Percentiles rank a stretch among this genome's conserved stretches.
Conservation (phyloP, 2,113 vertebrate genomes). For the Oreocharis arfaki region DNA sequence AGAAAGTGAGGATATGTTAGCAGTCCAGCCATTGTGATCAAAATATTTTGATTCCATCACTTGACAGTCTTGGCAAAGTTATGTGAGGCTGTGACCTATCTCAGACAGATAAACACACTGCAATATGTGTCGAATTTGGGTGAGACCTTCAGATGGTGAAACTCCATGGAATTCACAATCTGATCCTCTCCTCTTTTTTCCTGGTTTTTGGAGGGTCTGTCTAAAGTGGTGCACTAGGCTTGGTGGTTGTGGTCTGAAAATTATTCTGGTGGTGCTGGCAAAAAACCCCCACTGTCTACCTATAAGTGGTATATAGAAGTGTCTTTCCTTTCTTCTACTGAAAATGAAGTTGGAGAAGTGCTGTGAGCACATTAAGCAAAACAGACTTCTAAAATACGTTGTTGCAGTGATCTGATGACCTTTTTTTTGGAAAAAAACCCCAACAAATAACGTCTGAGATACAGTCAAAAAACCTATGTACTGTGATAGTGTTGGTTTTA, state of each 20-base stretch:
- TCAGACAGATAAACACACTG: not conserved
- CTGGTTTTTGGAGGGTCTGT: not conserved
- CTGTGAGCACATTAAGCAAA: not conserved
- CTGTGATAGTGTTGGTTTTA: not conserved
- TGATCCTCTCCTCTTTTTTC: not conserved
- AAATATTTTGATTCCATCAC: conserved; percentile 16
- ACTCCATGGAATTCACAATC: not conserved
- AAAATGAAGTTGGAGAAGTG: not conserved
- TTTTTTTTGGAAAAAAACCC: not conserved
- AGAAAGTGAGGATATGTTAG: not conserved
- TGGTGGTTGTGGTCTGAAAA: not conserved
- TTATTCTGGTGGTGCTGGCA: not conserved
- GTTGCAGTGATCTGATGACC: not conserved
- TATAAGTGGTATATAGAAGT: not conserved
- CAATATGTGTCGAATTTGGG: not conserved
- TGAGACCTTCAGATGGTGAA: not conserved
- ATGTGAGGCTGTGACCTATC: not conserved
- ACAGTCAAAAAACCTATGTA: not conserved
- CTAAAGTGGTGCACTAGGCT: not conserved
- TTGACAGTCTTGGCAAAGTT: not conserved
- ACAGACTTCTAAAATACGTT: not conserved
- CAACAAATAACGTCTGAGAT: not conserved
- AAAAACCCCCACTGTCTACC: not conserved
- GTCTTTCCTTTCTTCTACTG: not conserved
- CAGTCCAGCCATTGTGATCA: not conserved